phyloP scores from a whole-genome alignment of 2,113 vertebrate genomes.

The Cariama cristata region DNA sequence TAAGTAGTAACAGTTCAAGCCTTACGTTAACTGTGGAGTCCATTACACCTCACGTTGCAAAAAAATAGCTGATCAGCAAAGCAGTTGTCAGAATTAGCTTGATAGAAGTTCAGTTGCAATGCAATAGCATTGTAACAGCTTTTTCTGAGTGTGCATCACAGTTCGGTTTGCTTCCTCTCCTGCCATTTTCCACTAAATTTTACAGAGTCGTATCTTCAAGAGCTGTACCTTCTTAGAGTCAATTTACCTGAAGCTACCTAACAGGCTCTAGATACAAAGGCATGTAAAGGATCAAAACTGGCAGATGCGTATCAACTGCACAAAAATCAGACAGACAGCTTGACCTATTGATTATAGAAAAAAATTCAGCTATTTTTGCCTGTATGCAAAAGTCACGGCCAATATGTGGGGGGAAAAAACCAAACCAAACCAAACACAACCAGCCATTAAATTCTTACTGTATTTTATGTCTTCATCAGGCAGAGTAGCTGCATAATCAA shows the following conservation, averaged over 20 bases:
- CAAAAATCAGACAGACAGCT: not conserved
- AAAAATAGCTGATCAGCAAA: not conserved
- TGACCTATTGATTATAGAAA: not conserved
- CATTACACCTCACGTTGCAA: not conserved
- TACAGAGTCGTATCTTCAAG: not conserved
- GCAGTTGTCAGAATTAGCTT: not conserved
- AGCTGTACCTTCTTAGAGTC: not conserved
- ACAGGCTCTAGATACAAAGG: not conserved
- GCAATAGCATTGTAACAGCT: fast-evolving
- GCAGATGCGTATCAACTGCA: not conserved
- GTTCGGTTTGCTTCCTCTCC: not conserved
- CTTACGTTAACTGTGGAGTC: not conserved
- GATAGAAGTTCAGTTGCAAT: not conserved
- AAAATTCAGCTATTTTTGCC: not conserved
- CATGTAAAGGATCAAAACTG: not conserved
- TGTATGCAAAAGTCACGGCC: not conserved
- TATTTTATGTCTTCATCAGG: constrained; percentile 92
- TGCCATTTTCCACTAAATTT: not conserved
- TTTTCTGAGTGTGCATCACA: not conserved
- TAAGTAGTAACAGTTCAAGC: not conserved
- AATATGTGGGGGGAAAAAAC: not conserved
- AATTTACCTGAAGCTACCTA: not conserved
- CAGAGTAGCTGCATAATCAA: constrained; percentile 92
- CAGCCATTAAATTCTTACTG: constrained; percentile 79
- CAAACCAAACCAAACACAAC: not conserved